Evolutionary conservation across 2,797 vertebrate species (phyloP).

Genomic region (Liparis tanakae): DNA sequence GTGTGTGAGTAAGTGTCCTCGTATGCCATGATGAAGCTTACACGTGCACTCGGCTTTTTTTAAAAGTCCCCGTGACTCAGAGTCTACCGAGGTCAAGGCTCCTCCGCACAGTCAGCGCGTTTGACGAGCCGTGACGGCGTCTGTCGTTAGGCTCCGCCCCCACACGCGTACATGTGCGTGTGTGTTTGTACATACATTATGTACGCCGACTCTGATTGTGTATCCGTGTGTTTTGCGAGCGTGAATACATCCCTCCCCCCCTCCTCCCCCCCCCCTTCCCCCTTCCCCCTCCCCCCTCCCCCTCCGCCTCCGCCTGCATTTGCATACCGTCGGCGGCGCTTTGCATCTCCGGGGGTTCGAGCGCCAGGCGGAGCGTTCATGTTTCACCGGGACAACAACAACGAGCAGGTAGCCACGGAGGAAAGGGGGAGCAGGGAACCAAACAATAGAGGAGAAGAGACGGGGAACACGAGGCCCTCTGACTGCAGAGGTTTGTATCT

Average conservation of each 20-base stretch:
- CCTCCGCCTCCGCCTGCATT: slow-evolving; percentile 9
- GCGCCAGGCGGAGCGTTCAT: slow-evolving; percentile 26
- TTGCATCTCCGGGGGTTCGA: slow-evolving; percentile 36
- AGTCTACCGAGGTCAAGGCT: slow-evolving; percentile 62
- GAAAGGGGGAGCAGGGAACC: not conserved
- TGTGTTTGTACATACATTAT: slow-evolving; percentile 53
- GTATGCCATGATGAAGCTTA: slow-evolving; percentile 10
- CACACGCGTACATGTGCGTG: slow-evolving; percentile 19
- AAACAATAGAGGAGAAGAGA: not conserved
- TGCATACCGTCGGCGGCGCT: slow-evolving; percentile 26
- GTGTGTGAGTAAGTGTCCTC: slow-evolving; percentile 23
- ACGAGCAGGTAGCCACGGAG: slow-evolving; percentile 17
- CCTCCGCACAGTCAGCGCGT: slow-evolving; percentile 71
- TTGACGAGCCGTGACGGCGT: slow-evolving; percentile 7
- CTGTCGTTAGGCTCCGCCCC: slow-evolving; percentile 13
- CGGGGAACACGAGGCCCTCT: not conserved
- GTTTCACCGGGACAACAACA: slow-evolving; percentile 51
- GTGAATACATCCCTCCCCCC: slow-evolving; percentile 40
- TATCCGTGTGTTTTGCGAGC: slow-evolving; percentile 26
- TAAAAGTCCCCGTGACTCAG: slow-evolving; percentile 68
- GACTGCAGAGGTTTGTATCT: slow-evolving; percentile 16
- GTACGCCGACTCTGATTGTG: slow-evolving; percentile 45
- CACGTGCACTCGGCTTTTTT: slow-evolving; percentile 24
- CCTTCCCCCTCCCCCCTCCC: slow-evolving; percentile 4
- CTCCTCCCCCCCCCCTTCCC: not conserved